Percentiles rank a stretch among this genome's conserved stretches.
Conservation (phyloP, 2,888 invertebrate genomes). For the Cataglyphis altisquamis region DNA sequence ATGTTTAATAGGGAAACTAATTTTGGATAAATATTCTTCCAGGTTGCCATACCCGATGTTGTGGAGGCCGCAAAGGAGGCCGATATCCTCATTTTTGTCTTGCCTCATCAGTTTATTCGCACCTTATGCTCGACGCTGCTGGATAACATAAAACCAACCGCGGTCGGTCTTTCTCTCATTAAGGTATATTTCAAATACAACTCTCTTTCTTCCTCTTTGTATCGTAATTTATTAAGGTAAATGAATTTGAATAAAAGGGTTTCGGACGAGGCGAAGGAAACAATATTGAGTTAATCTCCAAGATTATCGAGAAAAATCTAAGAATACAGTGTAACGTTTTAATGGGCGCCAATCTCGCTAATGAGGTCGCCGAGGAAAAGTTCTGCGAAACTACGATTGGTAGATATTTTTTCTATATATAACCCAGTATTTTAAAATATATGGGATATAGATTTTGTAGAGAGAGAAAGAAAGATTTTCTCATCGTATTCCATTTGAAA, state of each 20-base stretch:
- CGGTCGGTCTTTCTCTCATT: conserved; percentile 89
- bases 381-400: conserved; percentile 91
- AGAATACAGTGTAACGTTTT: conserved; percentile 89
- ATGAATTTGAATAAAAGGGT: conserved; percentile 83
- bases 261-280: conserved; percentile 87
- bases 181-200: conserved; percentile 86
- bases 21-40: conserved; percentile 47
- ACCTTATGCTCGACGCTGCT: conserved; percentile 87
- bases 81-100: conserved; percentile 90
- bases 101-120: conserved; percentile 90
- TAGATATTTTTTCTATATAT: conserved; percentile 64
- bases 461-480: not conserved
- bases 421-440: not conserved
- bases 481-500: not conserved
- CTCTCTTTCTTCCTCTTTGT: not conserved
- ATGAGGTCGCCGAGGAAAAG: conserved; percentile 90
- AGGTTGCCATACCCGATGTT: conserved; percentile 90
- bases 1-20: no score
- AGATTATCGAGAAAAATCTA: conserved; percentile 88
- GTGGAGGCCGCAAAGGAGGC: conserved; percentile 89
- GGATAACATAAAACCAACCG: conserved; percentile 88
- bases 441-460: not conserved
- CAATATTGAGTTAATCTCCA: conserved; percentile 89
- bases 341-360: conserved; percentile 91
- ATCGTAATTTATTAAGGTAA: not conserved